Evolutionary conservation across 2,888 invertebrate species (phyloP), one percentile per base, ranked within the genome.

Genomic region (Epistrophella euchroma): DNA sequence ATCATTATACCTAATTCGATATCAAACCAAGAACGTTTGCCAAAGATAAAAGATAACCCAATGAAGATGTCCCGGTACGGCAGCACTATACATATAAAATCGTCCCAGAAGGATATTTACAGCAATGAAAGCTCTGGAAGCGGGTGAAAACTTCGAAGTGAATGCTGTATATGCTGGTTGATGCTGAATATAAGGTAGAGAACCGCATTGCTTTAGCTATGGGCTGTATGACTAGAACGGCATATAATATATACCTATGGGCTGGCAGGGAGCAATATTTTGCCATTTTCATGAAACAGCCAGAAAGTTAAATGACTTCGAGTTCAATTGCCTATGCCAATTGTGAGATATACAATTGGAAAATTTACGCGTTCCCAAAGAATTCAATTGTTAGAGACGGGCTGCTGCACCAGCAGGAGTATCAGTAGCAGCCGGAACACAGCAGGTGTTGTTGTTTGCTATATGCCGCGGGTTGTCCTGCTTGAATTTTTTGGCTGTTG

Each of bases 1-100:
- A 85, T 85, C 85, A 85, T 85, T 85, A 85, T 85, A 81, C 85
- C 85, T 85, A 85, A 85, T 85, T 85, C 81, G 81, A 85, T 85
- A 85, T 85, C 85, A 81, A 76, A 85, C 72, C 76, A 81, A 81
- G 85, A 76, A 81, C 81, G 85, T 62, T 85, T 85, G 85, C 85
- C 85, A 85, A 81, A 85, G 85, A 85, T 85, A 85, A 84, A 80
- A 84, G 85, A 85, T 85, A 85, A 85, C 81, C 76, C 76, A 73
- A 72, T 60, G 73, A 85, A 81, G 76, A 76, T 80, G 72, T 76
- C 66, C 71, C 79, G 43, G 56, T 56, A 32, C 1, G 28, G 13
- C 7, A 28, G 56, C 35, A 40, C 55, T 40, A 40, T 37, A 56
- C 4, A 11, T n/a, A 9, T 9, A 2, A 3, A 35, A 13, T 22